Conservation (phyloP, 2,113 vertebrate genomes). For the Apteryx mantelli region DNA sequence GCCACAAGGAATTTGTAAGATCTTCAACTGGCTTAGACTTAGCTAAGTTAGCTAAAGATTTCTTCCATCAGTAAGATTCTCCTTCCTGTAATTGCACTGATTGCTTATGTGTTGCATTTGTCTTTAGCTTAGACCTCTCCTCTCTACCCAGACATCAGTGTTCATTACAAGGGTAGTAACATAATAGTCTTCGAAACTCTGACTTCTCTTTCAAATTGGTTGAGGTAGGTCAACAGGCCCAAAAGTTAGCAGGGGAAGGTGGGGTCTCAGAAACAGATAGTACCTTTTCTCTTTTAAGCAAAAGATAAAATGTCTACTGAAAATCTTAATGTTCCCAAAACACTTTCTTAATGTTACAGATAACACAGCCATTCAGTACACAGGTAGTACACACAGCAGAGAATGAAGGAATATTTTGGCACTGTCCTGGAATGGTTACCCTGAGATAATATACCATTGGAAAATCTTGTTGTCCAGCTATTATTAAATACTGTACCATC, state of each 20-base stretch:
- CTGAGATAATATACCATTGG: not conserved
- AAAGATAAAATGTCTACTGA: not conserved
- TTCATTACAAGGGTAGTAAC: not conserved
- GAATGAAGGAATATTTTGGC: not conserved
- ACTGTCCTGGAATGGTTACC: not conserved
- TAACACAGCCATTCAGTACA: not conserved
- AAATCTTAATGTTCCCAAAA: not conserved
- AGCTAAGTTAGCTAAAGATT: not conserved
- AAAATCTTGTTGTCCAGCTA: not conserved
- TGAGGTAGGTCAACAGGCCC: not conserved
- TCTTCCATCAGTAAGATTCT: not conserved
- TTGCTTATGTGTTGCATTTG: not conserved
- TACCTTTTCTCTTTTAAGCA: not conserved
- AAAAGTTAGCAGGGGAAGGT: not conserved
- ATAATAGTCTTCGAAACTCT: not conserved
- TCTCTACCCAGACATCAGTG: not conserved
- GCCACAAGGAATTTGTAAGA: not conserved
- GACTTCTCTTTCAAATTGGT: not conserved
- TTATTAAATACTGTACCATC: not conserved
- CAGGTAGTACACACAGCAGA: rapidly evolving
- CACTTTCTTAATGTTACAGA: not conserved
- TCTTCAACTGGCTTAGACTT: not conserved
- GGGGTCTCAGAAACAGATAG: not conserved
- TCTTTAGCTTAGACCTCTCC: not conserved
- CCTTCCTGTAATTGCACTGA: not conserved